phyloP scores from a whole-genome alignment of 2,113 vertebrate species.

The Balaenoptera acutorostrata region DNA sequence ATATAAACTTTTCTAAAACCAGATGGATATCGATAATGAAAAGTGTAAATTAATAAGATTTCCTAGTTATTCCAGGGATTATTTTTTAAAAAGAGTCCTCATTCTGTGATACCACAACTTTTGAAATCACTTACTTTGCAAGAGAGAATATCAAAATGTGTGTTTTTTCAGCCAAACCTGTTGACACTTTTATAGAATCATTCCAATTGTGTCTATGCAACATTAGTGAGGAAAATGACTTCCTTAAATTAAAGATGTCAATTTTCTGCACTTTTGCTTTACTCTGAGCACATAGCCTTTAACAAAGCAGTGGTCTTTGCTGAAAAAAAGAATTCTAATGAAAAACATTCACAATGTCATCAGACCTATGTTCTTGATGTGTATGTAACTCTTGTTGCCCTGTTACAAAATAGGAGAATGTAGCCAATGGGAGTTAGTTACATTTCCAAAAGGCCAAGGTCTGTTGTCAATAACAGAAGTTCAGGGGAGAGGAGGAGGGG shows the following conservation, averaged over 20 bases:
- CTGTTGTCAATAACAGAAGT: not conserved
- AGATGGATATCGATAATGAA: not conserved
- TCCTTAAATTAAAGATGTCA: not conserved
- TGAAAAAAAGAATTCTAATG: not conserved
- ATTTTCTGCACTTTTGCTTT: not conserved
- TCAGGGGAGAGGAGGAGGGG: rapidly evolving
- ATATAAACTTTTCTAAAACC: not conserved
- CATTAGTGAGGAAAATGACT: not conserved
- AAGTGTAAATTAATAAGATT: not conserved
- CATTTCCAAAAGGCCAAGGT: not conserved
- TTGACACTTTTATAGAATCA: not conserved
- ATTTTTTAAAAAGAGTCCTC: not conserved
- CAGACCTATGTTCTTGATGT: not conserved
- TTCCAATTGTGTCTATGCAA: not conserved
- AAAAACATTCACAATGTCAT: not conserved
- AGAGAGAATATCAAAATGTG: not conserved
- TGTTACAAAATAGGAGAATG: not conserved
- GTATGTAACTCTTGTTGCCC: not conserved
- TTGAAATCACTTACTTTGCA: not conserved
- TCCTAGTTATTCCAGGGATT: not conserved
- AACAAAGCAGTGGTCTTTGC: not conserved
- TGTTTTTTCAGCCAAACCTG: not conserved
- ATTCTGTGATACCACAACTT: not conserved
- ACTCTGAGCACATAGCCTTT: not conserved
- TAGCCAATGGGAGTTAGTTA: not conserved